Base-by-base conservation (phyloP, 2,797 vertebrate species). In the Gastrophryne carolinensis region DNA sequence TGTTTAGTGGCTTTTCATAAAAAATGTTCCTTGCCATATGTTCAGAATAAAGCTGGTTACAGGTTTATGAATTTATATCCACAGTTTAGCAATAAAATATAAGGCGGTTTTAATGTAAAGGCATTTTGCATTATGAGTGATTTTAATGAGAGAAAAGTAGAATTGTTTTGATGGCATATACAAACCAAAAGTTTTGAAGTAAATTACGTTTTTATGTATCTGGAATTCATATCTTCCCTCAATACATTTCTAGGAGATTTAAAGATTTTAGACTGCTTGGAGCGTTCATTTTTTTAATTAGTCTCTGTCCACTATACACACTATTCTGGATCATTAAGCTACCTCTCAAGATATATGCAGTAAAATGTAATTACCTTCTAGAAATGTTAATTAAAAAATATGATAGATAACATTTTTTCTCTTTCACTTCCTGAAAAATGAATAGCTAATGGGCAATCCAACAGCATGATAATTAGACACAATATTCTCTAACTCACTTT, bases 381-480 rank as follows among this genome's bases (percentile, higher is more conserved):
- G 68, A 78, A 78, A 78, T 78, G 75, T 78, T 78, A 78, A 78
- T 78, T 78, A 78, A 78, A 67, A 78, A 66, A 70, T 78, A 72
- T 72, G 68, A 78, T 72, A 72, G 68, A 78, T 72, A 72, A 72
- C 49, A 75, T 78, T 72, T 78, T 72, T 73, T 75, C 57, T 52
- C 64, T 61, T 78, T 72, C 34, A 41, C 61, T 60, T 78, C 68
- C 50, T 72, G 64, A 39, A 68, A 77, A 72, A 78, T 78, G 75
- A 72, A 78, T 72, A 66, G 75, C 68, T 72, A 72, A 78, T 78
- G 41, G 69, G 32, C 37, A 78, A 72, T 68, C 61, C 53, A 66
- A 61, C 19, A 35, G 50, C 41, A 78, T 72, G 61, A 72, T 78
- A 78, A 78, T 78, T 72, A 78, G 61, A 72, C 52, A 66, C 52